phyloP scores from a whole-genome alignment of 2,797 vertebrate genomes.

The Acrocephalus scirpaceus region DNA sequence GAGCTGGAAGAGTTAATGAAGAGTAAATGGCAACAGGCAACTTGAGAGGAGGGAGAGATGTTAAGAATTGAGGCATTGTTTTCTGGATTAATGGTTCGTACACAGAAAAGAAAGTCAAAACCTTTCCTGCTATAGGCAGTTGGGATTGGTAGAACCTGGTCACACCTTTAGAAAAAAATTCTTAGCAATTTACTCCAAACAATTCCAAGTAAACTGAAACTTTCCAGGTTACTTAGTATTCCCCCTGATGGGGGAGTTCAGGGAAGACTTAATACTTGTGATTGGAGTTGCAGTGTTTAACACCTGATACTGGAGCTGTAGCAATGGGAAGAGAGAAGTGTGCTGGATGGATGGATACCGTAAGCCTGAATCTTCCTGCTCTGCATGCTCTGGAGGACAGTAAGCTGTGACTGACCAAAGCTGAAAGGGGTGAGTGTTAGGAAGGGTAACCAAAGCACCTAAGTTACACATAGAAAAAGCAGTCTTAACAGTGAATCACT shows the following conservation, averaged over 20 bases:
- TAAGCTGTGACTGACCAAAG: neutral
- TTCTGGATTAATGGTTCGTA: constrained; percentile 44
- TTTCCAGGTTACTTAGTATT: neutral
- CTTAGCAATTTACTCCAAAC: constrained; percentile 14
- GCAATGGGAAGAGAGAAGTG: neutral
- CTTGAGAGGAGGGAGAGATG: constrained; percentile 25
- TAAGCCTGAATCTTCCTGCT: neutral
- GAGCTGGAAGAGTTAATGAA: constrained; percentile 43
- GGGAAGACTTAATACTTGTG: neutral
- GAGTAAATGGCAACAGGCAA: constrained; percentile 17
- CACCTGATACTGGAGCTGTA: neutral
- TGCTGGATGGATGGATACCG: neutral
- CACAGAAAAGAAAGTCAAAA: constrained; percentile 19
- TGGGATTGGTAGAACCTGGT: constrained; percentile 18
- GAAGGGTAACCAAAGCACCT: neutral
- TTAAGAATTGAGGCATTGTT: constrained; percentile 42
- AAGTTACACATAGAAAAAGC: neutral
- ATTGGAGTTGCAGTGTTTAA: neutral
- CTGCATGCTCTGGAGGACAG: neutral
- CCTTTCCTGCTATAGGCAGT: constrained; percentile 38
- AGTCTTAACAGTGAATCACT: neutral
- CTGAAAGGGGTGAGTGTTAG: neutral
- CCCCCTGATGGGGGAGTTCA: neutral
- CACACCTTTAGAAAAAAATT: neutral
- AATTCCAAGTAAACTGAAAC: constrained; percentile 25